Conservation (phyloP, 1,140 invertebrate genomes). For the Mylabris phalerata region DNA sequence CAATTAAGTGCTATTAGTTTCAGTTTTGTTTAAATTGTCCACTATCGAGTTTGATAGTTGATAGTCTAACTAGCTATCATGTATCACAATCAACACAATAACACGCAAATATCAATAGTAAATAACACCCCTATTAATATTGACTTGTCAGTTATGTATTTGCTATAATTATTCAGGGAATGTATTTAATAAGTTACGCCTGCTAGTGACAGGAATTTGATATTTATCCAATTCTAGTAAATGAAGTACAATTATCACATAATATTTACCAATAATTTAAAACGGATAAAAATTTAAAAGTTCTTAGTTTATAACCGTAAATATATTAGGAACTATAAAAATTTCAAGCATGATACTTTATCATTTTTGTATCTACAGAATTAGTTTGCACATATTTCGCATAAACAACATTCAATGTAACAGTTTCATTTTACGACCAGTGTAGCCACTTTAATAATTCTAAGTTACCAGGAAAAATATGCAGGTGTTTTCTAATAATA, state of each 20-base stretch:
- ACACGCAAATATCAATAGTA: background rate
- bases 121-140: too few species aligned
- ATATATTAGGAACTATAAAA: slow-evolving; percentile 4
- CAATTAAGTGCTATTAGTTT: too few species aligned
- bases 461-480: too few species aligned
- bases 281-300: too few species aligned
- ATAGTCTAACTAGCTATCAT: background rate
- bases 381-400: slow-evolving; percentile 15
- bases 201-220: too few species aligned
- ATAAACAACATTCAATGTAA: slow-evolving; percentile 12
- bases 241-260: background rate
- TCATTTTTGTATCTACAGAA: slow-evolving; percentile 3
- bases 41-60: too few species aligned
- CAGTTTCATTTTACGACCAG: slow-evolving; percentile 13
- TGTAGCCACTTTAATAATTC: slow-evolving; percentile 1
- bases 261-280: background rate
- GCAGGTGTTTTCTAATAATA: too few species aligned
- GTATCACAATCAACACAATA: slow-evolving; percentile 3
- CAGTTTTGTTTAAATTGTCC: too few species aligned
- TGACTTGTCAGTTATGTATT: background rate
- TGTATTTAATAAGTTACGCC: too few species aligned
- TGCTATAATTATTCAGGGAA: background rate
- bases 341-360: slow-evolving; percentile 1
- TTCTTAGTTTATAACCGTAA: slow-evolving; percentile 1
- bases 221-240: background rate